Evolutionary conservation across 2,797 vertebrate genomes (phyloP), one percentile per base, ranked within the genome.

Genomic region (Chelidonichthys spinosus): DNA sequence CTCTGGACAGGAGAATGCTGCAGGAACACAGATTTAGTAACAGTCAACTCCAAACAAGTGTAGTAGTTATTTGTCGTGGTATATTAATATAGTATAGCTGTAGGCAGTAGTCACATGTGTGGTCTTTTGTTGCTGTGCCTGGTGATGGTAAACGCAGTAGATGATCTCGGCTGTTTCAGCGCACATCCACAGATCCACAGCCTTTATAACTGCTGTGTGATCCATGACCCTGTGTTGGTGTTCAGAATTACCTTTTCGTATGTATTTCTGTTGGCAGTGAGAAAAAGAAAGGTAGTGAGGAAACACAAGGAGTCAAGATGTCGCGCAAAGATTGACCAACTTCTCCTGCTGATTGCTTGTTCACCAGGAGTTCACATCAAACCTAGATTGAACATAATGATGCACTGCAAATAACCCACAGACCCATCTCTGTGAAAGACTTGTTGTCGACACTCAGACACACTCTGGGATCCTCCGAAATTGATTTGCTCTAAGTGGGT

Each of bases 401-500:
- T 64, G 43, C 61, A 64, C 52, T 76, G 54, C 65, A 87, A 85
- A 88, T 85, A 63, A 78, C 76, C 70, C 73, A 62, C 58, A 52
- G 58, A 62, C 59, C 62, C 52, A 73, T 72, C 50, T 35, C 15
- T 68, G 74, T 67, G 39, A 70, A 42, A 67, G 70, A 66, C 65
- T 61, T 1, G 11, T 58, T 46, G 32, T 72, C 72, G 17, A 44
- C 74, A 56, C 54, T 74, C 76, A 82, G 63, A 79, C 78, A 67
- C 75, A 78, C 69, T 81, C 70, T 69, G 72, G 64, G 52, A 83
- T 78, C 66, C 63, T 75, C 63, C 58, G 64, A 73, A 86, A 87
- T 84, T 69, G 76, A 89, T 91, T 89, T 87, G 62, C 83, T 76
- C 75, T 83, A 68, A 78, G 81, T 76, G 76, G 62, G 76, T 79